Conservation (phyloP, 2,797 vertebrate genomes). For the Artibeus jamaicensis region DNA sequence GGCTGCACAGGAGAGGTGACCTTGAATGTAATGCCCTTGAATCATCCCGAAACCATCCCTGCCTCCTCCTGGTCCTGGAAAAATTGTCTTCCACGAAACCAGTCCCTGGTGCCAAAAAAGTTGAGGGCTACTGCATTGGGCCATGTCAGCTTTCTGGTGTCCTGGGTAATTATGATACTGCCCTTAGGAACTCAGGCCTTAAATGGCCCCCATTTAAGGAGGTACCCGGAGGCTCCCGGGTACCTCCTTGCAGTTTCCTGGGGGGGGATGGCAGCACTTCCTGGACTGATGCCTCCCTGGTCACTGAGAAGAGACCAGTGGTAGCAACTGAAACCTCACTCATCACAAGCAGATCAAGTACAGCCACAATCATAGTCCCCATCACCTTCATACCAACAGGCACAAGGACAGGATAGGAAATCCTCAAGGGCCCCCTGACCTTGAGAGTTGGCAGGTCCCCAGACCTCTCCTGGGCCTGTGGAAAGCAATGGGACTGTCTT, state of each 20-base stretch:
- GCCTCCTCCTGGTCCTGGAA: too few species aligned
- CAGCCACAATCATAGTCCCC: background rate
- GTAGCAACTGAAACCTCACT: background rate
- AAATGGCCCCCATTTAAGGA: accelerated
- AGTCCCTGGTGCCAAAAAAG: too few species aligned
- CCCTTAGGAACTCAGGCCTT: too few species aligned
- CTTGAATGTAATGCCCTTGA: too few species aligned
- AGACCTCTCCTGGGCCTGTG: background rate
- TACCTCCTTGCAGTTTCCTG: background rate
- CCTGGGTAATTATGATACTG: background rate
- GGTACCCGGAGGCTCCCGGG: background rate
- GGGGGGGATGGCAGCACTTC: background rate
- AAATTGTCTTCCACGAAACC: too few species aligned
- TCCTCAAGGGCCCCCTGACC: background rate
- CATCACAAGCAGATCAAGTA: background rate
- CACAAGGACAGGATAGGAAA: background rate
- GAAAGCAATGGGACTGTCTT: background rate
- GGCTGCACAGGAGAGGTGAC: too few species aligned
- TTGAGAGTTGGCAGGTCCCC: background rate
- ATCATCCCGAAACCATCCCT: too few species aligned
- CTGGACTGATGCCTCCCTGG: background rate
- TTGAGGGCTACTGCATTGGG: background rate
- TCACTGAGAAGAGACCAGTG: background rate
- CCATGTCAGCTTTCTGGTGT: background rate
- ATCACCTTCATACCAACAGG: background rate